These are phyloP conservation scores for Caenorhabditis afra DNA, from an alignment of 2,888 invertebrate species.

Conservation along the genomic window DNA sequence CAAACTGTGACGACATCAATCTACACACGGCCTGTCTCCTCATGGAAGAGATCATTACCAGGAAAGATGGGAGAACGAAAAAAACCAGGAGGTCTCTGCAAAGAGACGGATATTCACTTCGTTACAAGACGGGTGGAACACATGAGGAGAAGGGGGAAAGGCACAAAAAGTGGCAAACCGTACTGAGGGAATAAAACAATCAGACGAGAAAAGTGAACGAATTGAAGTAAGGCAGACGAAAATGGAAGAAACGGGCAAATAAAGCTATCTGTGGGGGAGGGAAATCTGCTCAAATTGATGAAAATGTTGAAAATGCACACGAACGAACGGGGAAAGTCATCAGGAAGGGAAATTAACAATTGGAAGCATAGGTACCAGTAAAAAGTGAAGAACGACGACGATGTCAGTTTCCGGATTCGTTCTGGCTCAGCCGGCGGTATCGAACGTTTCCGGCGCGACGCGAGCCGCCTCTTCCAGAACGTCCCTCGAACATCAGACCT, in stretches of 20 bases:
- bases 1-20: constrained; percentile 17
- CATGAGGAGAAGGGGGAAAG: constrained; percentile 3
- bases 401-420: constrained; percentile 43
- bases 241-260: constrained; percentile 9
- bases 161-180: constrained; percentile 39
- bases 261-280: constrained; percentile 22
- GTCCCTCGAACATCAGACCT: constrained; percentile 69
- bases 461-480: constrained; percentile 29
- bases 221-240: constrained; percentile 40
- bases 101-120: not conserved
- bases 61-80: not conserved
- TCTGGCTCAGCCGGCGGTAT: constrained; percentile 65
- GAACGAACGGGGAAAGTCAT: not conserved
- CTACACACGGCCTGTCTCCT: constrained; percentile 26
- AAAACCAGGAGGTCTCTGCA: not conserved
- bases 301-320: constrained; percentile 43
- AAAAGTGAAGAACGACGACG: not conserved
- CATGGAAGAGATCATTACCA: not conserved
- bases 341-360: not conserved
- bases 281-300: constrained; percentile 27
- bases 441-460: constrained; percentile 54
- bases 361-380: constrained; percentile 30
- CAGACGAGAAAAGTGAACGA: constrained; percentile 40
- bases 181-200: constrained; percentile 32
- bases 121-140: constrained; percentile 17